phyloP scores from a whole-genome alignment of 2,888 invertebrate genomes.

The Drosophila trichaetosa region DNA sequence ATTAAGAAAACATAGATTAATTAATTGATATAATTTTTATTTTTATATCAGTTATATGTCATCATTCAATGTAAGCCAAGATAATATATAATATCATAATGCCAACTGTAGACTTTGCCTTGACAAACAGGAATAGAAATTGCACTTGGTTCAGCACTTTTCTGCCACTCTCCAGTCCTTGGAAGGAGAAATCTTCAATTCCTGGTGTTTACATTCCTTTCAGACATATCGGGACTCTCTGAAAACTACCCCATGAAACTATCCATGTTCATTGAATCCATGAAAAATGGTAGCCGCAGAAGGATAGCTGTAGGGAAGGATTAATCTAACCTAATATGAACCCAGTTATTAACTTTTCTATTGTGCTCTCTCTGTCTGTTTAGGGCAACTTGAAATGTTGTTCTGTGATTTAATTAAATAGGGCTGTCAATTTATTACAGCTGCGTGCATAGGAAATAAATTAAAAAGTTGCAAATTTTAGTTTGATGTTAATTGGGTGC shows the following conservation, averaged over 20 bases:
- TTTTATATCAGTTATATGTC: not conserved
- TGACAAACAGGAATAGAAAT: not conserved
- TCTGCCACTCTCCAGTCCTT: not conserved
- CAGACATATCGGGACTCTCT: not conserved
- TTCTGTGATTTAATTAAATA: not conserved
- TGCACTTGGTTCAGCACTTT: not conserved
- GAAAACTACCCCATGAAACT: not conserved
- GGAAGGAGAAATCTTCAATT: not conserved
- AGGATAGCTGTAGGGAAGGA: not conserved
- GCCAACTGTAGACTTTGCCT: not conserved
- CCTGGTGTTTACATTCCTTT: not conserved
- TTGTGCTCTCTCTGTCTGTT: not conserved
- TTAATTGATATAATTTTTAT: not conserved
- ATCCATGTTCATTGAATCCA: not conserved
- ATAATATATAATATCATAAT: not conserved
- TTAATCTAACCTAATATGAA: not conserved
- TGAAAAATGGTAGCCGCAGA: not conserved
- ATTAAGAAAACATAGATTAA: not conserved
- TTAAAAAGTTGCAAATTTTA: slow-evolving; percentile 17
- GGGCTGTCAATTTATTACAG: not conserved
- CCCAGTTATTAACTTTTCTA: no score
- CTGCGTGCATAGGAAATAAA: slow-evolving; percentile 3
- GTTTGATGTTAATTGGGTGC: slow-evolving; percentile 28
- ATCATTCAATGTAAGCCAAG: not conserved
- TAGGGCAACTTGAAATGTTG: not conserved